These are phyloP conservation scores for Ptycholaimellus sp. DNA, from an alignment of 2,888 invertebrate species.

Conservation along the genomic window DNA sequence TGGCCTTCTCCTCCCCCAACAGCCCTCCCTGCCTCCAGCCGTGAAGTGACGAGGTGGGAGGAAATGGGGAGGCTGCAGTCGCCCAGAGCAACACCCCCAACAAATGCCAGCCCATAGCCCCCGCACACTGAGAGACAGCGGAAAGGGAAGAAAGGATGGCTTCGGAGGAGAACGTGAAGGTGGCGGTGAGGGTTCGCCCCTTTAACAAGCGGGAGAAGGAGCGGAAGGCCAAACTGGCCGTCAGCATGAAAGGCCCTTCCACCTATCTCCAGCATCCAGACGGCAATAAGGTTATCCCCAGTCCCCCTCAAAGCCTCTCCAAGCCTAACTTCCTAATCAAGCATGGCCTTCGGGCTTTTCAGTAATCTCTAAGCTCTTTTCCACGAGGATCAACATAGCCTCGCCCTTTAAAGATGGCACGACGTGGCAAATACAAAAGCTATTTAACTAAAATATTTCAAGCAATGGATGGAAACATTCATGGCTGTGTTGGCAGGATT, in stretches of 20 bases:
- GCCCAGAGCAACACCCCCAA: too few species aligned
- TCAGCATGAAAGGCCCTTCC: slow-evolving; percentile 34
- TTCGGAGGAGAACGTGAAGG: slow-evolving; percentile 32
- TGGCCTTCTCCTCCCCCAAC: too few species aligned
- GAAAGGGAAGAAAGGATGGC: slow-evolving; percentile 8
- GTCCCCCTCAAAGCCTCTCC: background rate
- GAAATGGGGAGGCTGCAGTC: too few species aligned
- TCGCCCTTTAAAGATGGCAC: background rate
- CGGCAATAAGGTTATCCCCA: slow-evolving; percentile 11
- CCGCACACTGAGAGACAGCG: background rate
- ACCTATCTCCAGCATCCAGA: too few species aligned
- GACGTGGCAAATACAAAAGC: too few species aligned
- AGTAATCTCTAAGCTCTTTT: background rate
- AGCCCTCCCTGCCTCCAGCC: too few species aligned
- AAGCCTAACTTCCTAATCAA: background rate
- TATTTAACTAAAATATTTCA: too few species aligned
- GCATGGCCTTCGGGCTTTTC: too few species aligned
- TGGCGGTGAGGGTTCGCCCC: slow-evolving; percentile 36
- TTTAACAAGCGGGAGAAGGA: slow-evolving; percentile 34
- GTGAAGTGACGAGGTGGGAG: too few species aligned
- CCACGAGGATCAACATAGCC: background rate
- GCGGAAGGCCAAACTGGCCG: slow-evolving; percentile 29
- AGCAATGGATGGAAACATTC: too few species aligned
- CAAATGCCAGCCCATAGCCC: too few species aligned
- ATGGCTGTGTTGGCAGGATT: too few species aligned